phyloP scores from a whole-genome alignment of 92 coral and sea anemone genomes.

The Actinostola sp. region DNA sequence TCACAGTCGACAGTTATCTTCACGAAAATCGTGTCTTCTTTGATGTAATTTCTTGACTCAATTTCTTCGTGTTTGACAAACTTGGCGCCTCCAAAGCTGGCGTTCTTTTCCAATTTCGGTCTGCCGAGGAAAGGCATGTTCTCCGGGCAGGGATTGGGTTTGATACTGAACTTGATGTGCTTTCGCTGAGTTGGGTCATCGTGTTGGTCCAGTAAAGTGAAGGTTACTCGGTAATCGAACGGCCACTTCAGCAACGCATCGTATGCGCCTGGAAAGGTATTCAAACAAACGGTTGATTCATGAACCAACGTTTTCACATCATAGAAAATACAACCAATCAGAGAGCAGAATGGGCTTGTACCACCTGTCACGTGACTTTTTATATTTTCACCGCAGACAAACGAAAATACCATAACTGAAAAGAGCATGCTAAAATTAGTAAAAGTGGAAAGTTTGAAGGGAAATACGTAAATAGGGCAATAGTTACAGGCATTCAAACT shows the following conservation, averaged over 20 bases:
- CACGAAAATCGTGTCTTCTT: constrained; percentile 87
- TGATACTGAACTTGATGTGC: constrained; percentile 96
- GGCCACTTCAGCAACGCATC: constrained; percentile 97
- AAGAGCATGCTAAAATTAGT: too few relatives aligned
- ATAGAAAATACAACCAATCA: too few relatives aligned
- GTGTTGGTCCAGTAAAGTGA: constrained; percentile 83
- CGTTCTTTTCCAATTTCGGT: constrained; percentile 96
- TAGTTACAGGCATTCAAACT: too few relatives aligned
- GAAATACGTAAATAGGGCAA: too few relatives aligned
- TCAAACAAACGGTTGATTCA: too few relatives aligned
- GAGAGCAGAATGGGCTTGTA: too few relatives aligned
- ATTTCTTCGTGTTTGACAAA: constrained; percentile 97
- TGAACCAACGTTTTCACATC: too few relatives aligned
- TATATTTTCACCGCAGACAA: too few relatives aligned
- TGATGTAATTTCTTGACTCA: constrained; percentile 80
- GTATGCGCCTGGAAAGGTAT: constrained; percentile 66
- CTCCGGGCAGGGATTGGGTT: constrained; percentile 94
- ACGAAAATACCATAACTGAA: too few relatives aligned
- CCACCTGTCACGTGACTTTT: too few relatives aligned
- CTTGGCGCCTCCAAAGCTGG: constrained; percentile 99
- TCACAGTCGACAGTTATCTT: constrained; percentile 84
- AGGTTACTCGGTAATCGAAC: constrained; percentile 92
- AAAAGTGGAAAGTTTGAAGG: too few relatives aligned
- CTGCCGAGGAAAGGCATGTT: constrained; percentile 95
- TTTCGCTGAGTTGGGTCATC: constrained; percentile 77